phyloP scores from a whole-genome alignment of 2,113 vertebrate species.

The Corvus moneduloides region DNA sequence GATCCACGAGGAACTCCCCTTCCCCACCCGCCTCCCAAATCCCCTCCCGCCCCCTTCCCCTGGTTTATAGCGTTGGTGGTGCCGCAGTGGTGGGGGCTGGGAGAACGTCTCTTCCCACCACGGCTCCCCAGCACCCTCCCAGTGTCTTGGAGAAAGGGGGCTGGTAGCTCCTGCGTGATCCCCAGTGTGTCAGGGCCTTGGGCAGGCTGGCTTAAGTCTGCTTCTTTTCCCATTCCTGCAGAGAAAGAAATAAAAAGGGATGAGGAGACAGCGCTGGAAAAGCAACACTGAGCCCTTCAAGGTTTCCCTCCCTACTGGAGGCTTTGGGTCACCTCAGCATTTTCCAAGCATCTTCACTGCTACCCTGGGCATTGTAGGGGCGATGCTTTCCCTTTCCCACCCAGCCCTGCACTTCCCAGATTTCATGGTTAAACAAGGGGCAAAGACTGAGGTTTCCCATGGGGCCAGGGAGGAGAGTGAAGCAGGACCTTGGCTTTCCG shows the following conservation, averaged over 20 bases:
- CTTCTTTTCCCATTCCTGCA: constrained; percentile 96
- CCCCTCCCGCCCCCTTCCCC: background rate
- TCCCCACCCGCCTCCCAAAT: constrained; percentile 21
- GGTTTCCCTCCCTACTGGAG: background rate
- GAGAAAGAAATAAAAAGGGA: background rate
- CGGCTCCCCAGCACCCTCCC: background rate
- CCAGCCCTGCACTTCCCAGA: background rate
- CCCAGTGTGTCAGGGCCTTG: background rate
- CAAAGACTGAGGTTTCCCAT: fast-evolving
- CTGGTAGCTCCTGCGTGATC: background rate
- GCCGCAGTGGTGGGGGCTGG: background rate
- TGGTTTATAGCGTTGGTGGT: background rate
- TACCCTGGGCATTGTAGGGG: background rate
- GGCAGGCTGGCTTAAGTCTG: constrained; percentile 75
- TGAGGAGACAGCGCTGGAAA: background rate
- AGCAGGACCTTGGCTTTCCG: constrained; percentile 90
- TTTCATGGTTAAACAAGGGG: background rate
- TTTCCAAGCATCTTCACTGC: background rate
- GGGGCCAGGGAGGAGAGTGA: background rate
- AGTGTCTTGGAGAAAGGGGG: background rate
- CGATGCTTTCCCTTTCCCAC: background rate
- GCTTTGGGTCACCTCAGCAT: background rate
- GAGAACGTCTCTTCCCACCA: background rate
- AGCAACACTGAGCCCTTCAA: background rate
- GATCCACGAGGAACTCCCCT: background rate